Conservation (phyloP, 2,113 vertebrate species). For the Trogon surrucura region DNA sequence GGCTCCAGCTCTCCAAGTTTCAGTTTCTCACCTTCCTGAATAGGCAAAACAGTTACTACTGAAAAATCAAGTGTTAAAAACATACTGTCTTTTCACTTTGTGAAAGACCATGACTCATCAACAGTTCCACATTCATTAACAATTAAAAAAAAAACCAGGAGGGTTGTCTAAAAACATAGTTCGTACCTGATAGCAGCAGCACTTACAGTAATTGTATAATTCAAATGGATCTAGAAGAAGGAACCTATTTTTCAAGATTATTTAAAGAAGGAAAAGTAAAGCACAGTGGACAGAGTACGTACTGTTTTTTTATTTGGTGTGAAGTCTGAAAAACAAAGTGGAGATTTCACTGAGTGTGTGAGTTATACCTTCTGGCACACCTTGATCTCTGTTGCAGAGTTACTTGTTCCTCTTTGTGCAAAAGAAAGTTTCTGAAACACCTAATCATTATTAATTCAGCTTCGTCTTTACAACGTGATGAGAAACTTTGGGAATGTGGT, state of each 20-base stretch:
- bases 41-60: not conserved
- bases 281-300: not conserved
- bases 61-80: not conserved
- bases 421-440: not conserved
- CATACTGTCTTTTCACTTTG: not conserved
- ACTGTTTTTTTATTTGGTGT: not conserved
- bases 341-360: not conserved
- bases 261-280: not conserved
- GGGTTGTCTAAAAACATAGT: not conserved
- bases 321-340: not conserved
- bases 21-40: not conserved
- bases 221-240: not conserved
- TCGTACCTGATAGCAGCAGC: not conserved
- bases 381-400: not conserved
- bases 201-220: not conserved
- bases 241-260: not conserved
- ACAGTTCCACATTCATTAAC: not conserved
- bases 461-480: not conserved
- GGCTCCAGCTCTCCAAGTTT: not conserved
- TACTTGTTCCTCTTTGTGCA: not conserved
- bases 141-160: not conserved
- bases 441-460: slow-evolving; percentile 2
- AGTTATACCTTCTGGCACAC: not conserved
- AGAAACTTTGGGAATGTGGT: not conserved
- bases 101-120: not conserved